Evolutionary conservation across 2,797 vertebrate genomes (phyloP), one percentile per base, ranked within the genome.

Genomic region (Gastrophryne carolinensis): DNA sequence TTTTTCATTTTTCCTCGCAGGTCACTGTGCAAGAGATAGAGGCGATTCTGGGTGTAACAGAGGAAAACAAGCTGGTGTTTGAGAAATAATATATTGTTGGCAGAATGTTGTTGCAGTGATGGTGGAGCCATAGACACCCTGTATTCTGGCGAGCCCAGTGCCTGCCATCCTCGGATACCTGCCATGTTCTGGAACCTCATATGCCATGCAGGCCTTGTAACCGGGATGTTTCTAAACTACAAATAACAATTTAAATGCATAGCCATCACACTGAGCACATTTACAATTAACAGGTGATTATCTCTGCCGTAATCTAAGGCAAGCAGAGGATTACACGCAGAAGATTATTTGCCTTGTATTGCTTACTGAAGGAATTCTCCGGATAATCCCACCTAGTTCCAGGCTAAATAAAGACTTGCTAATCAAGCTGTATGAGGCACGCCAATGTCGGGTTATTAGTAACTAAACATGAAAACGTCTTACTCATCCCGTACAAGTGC

Each of bases 1-100:
- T 24, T 68, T 68, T 34, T 68, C 12, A 39, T 39, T 63, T 70
- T n/a, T n/a, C n/a, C n/a, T n/a, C n/a, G 12, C 21, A 76, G 90
- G 85, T 82, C 26, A 76, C 91, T 50, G 90, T 94, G 76, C 84
- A 78, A 83, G 90, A 91, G 37, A 88, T 94, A 24, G 86, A 96
- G 80, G 80, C 79, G 35, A 88, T 95, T 72, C 80, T 95, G 74
- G 89, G 91, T 85, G 83, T 89, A 82, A 90, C 87, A 60, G 79
- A 83, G 82, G 86, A 89, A 86, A 95, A 95, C 84, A 92, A 87
- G 85, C 80, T 84, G 73, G 84, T 80, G 81, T 86, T 79, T 83
- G 79, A 83, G 80, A 82, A 86, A 67, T 75, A 64, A 34, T 21
- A 19, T 41, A 10, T 67, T 15, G 24, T 5, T 4, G 3, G 4